phyloP scores from a whole-genome alignment of 2,888 invertebrate species.

The Cosmia trapezina region DNA sequence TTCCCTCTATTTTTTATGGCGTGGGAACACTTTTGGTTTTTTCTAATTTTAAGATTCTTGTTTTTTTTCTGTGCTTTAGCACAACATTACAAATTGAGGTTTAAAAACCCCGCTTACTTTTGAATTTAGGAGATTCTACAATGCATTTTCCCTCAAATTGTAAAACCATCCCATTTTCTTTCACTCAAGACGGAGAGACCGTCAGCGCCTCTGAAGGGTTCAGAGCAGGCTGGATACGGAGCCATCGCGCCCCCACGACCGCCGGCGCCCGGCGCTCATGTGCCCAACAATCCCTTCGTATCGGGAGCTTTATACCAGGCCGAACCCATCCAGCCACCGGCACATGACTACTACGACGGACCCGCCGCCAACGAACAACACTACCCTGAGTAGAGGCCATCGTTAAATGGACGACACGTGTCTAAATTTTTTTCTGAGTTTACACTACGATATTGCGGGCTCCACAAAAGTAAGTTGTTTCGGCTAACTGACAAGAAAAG shows the following conservation, averaged over 20 bases:
- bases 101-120: neutral
- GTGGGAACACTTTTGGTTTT: neutral
- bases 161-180: conserved; percentile 12
- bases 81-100: neutral
- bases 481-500: neutral
- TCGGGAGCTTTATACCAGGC: conserved; percentile 91
- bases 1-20: neutral
- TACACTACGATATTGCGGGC: conserved; percentile 7
- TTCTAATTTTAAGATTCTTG: neutral
- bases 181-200: conserved; percentile 80
- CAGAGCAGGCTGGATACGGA: conserved; percentile 83
- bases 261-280: conserved; percentile 91
- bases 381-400: conserved; percentile 38
- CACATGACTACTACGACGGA: conserved; percentile 89
- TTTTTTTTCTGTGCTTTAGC: neutral
- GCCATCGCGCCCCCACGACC: conserved; percentile 80
- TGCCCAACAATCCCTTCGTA: conserved; percentile 90
- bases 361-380: conserved; percentile 50
- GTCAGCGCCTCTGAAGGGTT: conserved; percentile 81
- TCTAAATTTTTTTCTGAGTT: conserved; percentile 7
- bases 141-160: neutral
- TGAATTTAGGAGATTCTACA: neutral
- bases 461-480: neutral
- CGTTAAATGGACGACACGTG: conserved; percentile 1
- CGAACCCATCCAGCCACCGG: conserved; percentile 92